phyloP scores from a whole-genome alignment of 53 echinoderm and acorn worm genomes.

The Arbacia lixula region DNA sequence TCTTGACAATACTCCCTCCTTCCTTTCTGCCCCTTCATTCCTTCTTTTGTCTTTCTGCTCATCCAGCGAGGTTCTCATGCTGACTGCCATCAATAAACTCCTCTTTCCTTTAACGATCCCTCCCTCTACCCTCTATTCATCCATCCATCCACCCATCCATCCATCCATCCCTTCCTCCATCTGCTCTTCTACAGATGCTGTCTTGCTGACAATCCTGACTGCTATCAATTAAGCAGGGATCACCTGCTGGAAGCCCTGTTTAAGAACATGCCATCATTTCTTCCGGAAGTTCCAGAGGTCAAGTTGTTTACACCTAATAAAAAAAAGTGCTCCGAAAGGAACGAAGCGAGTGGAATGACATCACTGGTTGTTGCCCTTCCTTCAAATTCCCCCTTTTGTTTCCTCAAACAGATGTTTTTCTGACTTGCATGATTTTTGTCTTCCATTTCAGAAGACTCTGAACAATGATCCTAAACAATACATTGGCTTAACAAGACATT shows the following conservation, averaged over 20 bases:
- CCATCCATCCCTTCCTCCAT: neutral
- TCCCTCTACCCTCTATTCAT: neutral
- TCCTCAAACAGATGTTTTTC: too few relatives aligned
- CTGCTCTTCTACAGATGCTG: conserved; percentile 1
- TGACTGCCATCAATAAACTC: too few relatives aligned
- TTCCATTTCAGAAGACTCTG: too few relatives aligned
- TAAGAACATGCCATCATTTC: neutral
- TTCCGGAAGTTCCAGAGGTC: conserved; percentile 20
- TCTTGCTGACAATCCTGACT: conserved; percentile 1
- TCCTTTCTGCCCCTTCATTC: neutral
- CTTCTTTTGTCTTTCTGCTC: neutral
- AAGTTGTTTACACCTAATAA: conserved; percentile 33
- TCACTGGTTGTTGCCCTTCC: too few relatives aligned
- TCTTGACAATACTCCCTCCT: neutral
- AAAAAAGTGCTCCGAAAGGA: too few relatives aligned
- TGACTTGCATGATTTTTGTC: too few relatives aligned
- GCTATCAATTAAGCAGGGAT: conserved; percentile 28
- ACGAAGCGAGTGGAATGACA: too few relatives aligned
- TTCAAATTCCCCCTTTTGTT: too few relatives aligned
- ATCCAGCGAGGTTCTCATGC: neutral
- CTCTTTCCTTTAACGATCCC: neutral
- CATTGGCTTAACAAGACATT: too few relatives aligned
- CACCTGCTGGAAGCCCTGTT: conserved; percentile 8
- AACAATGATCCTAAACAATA: too few relatives aligned
- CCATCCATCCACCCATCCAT: neutral